Evolutionary conservation across 2,888 invertebrate species (phyloP).

Genomic region (Ectemnius cavifrons): DNA sequence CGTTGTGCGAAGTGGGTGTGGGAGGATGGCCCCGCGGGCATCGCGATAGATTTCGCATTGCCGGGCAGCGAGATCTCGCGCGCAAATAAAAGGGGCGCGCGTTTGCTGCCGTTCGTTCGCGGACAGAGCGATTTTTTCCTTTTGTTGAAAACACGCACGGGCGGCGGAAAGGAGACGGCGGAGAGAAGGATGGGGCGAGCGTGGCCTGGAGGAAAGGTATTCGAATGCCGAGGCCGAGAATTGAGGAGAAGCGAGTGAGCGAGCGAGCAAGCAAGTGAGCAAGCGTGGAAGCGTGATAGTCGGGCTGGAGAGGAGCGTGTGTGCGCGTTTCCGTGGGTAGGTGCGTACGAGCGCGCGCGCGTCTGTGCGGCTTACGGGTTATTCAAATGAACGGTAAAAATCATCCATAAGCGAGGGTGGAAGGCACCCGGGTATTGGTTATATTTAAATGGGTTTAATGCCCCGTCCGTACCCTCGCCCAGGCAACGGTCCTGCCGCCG

Average conservation of each 20-base stretch:
- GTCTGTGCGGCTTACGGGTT: slow-evolving; percentile 68
- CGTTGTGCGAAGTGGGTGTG: not conserved
- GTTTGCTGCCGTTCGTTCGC: not conserved
- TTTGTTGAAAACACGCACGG: slow-evolving; percentile 8
- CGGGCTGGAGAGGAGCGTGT: not conserved
- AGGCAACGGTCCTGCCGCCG: slow-evolving; percentile 40
- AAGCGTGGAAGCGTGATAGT: not conserved
- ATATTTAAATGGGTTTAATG: slow-evolving; percentile 75
- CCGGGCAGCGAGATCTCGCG: slow-evolving; percentile 4
- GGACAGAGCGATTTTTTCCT: slow-evolving; percentile 1
- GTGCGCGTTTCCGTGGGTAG: slow-evolving; percentile 16
- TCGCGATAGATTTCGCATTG: not conserved
- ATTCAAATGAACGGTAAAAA: slow-evolving; percentile 76
- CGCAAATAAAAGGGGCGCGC: slow-evolving; percentile 4
- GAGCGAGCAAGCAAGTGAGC: not conserved
- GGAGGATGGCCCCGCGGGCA: not conserved
- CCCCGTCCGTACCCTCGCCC: slow-evolving; percentile 62
- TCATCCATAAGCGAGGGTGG: slow-evolving; percentile 69
- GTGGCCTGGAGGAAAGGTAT: not conserved
- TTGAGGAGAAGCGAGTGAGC: not conserved
- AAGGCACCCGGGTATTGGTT: slow-evolving; percentile 68
- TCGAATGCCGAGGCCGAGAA: not conserved
- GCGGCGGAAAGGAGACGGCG: not conserved
- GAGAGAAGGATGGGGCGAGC: slow-evolving; percentile 1
- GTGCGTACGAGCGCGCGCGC: slow-evolving; percentile 31